Evolutionary conservation across 2,888 invertebrate genomes (phyloP).

Genomic region (Erynnis tages): DNA sequence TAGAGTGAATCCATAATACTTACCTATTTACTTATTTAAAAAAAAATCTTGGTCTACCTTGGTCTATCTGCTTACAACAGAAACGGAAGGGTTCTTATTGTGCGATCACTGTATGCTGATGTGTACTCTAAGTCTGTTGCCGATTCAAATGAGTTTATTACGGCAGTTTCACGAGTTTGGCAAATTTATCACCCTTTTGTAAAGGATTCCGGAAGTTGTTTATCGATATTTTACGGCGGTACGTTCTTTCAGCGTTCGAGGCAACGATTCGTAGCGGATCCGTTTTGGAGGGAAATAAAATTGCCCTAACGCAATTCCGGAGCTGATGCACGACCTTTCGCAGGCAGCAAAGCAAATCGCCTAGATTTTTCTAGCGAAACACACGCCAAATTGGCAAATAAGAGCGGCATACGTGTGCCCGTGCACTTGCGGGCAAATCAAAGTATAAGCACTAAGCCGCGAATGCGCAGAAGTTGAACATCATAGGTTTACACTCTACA

Average conservation of each 20-base stretch:
- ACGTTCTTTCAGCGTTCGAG: not conserved
- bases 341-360: slow-evolving; percentile 47
- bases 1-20: too few relatives aligned
- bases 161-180: slow-evolving; percentile 24
- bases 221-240: slow-evolving; percentile 18
- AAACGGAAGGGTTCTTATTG: too few relatives aligned
- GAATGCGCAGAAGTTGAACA: too few relatives aligned
- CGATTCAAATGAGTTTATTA: slow-evolving; percentile 26
- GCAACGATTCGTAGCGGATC: slow-evolving; percentile 46
- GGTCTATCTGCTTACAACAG: too few relatives aligned
- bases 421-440: slow-evolving; percentile 32
- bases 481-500: too few relatives aligned
- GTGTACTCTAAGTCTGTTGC: not conserved
- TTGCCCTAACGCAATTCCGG: slow-evolving; percentile 44
- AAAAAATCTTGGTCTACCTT: too few relatives aligned
- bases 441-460: slow-evolving; percentile 37
- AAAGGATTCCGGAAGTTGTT: slow-evolving; percentile 9
- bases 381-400: slow-evolving; percentile 53
- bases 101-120: too few relatives aligned
- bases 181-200: slow-evolving; percentile 22
- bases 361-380: slow-evolving; percentile 52
- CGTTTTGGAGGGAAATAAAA: slow-evolving; percentile 43
- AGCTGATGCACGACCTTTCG: slow-evolving; percentile 42
- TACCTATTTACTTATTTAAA: too few relatives aligned
- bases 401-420: slow-evolving; percentile 37